Evolutionary conservation across 30 jellyfish, hydroid and myxozoan species (phyloP), one percentile per base, ranked within the genome.

Genomic region (Pseudorhiza aurosa): DNA sequence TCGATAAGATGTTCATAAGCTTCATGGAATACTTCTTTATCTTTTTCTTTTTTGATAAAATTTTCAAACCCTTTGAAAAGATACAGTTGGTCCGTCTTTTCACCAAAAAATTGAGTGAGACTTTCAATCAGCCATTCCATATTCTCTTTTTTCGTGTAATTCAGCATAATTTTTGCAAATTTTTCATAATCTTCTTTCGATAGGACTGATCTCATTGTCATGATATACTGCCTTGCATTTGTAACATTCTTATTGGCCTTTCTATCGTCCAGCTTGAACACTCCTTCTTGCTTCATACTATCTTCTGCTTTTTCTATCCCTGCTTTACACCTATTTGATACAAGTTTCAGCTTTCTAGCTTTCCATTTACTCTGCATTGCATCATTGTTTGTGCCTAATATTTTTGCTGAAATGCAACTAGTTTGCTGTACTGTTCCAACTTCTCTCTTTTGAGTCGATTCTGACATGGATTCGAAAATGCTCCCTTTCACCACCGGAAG

Each of bases 21-120:
- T 29, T 31, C 72, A 6, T 63, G 71, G 75, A 88, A 78, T 15
- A 39, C 31, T 18, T 68, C 65, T 28, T 75, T 75, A 26, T 86
- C 91, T 4, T 58, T 71, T 2, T 72, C 81, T 79, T 78, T 85
- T 33, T 73, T 53, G 65, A 86, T 72, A 28, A 86, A 86, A 24
- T n/a, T 51, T 27, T 71, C 37, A 29, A 86, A 49, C n/a, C 96
- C 96, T 69, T 68, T 65, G 58, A 71, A 35, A 31, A 70, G 77
- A 69, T 58, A 72, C 45, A 51, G 14, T 6, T 10, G 67, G 12
- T 45, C 74, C n/a, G 55, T 22, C 12, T 77, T 77, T 8, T 57
- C 56, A 17, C 39, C 26, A 8, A 43, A 62, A 15, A 77, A 46
- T 30, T 4, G 31, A 22, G 57, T 62, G 8, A 77, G 69, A 36